These are phyloP conservation scores for Tortrix viridana DNA, from an alignment of 2,888 invertebrate genomes.

Conservation along the genomic window DNA sequence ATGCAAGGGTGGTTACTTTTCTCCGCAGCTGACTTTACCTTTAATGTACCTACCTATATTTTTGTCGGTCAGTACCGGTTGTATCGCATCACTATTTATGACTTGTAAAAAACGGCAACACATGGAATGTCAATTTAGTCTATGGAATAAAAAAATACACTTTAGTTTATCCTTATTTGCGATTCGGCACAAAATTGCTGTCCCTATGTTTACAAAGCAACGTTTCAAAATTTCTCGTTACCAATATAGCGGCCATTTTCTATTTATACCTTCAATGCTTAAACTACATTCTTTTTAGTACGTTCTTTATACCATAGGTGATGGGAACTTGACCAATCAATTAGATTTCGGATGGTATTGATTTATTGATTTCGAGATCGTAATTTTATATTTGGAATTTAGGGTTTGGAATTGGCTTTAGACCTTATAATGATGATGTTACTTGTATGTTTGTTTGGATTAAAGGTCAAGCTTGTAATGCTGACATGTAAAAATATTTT, in stretches of 20 bases:
- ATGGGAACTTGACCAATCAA: conserved; percentile 45
- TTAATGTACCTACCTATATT: too few species aligned
- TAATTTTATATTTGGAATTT: conserved; percentile 25
- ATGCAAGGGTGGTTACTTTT: too few species aligned
- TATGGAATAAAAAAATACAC: too few species aligned
- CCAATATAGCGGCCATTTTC: conserved; percentile 34
- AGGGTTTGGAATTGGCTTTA: conserved; percentile 9
- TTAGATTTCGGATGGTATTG: conserved; percentile 41
- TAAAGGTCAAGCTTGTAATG: background rate
- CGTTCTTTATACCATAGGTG: conserved; percentile 4
- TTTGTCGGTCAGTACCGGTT: too few species aligned
- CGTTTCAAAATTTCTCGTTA: conserved; percentile 39
- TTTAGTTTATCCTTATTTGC: too few species aligned
- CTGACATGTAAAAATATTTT: background rate
- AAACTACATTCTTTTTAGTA: conserved; percentile 30
- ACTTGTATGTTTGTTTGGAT: background rate
- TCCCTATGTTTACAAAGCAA: conserved; percentile 7
- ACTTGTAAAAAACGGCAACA: too few species aligned
- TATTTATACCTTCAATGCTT: conserved; percentile 28
- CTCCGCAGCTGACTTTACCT: too few species aligned
- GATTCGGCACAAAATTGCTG: background rate
- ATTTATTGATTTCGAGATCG: conserved; percentile 40
- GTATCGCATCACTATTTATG: too few species aligned
- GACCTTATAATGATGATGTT: conserved; percentile 1
- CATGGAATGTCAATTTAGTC: too few species aligned